Percentiles rank a stretch among this genome's conserved stretches.
Evolutionary conservation across 2,888 invertebrate species (phyloP).

Genomic region (Rotaria magnacalcarata): DNA sequence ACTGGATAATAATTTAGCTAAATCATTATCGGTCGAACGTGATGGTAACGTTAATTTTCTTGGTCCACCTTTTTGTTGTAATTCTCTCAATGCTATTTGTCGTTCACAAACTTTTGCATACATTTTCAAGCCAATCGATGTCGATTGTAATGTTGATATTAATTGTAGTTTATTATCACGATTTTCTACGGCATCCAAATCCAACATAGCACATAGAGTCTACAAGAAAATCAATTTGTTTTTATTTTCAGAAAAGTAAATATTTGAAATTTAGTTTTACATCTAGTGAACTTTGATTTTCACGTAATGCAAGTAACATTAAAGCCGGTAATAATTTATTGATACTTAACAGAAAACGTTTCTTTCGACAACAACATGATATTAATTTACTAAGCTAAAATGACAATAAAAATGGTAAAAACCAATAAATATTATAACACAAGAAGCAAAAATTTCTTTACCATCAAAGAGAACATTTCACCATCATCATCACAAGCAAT

Average conservation of each 20-base stretch:
- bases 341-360: conserved; percentile 68
- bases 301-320: conserved; percentile 70
- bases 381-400: conserved; percentile 60
- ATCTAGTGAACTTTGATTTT: conserved; percentile 61
- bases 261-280: conserved; percentile 49
- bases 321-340: conserved; percentile 70
- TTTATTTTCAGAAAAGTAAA: not conserved
- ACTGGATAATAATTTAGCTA: conserved; percentile 69
- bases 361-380: conserved; percentile 72
- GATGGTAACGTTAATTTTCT: conserved; percentile 72
- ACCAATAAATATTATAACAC: not conserved
- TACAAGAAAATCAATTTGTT: conserved; percentile 51
- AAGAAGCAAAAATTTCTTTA: conserved; percentile 53
- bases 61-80: conserved; percentile 78
- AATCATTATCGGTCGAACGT: conserved; percentile 73
- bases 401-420: not conserved
- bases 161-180: conserved; percentile 66
- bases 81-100: conserved; percentile 69
- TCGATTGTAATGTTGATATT: conserved; percentile 71
- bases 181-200: conserved; percentile 69
- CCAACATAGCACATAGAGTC: conserved; percentile 72
- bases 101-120: conserved; percentile 71
- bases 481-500: conserved; percentile 66
- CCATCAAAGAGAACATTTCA: conserved; percentile 72
- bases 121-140: conserved; percentile 67